phyloP scores from a whole-genome alignment of 2,888 invertebrate species.

The Drosophila vallismaia region DNA sequence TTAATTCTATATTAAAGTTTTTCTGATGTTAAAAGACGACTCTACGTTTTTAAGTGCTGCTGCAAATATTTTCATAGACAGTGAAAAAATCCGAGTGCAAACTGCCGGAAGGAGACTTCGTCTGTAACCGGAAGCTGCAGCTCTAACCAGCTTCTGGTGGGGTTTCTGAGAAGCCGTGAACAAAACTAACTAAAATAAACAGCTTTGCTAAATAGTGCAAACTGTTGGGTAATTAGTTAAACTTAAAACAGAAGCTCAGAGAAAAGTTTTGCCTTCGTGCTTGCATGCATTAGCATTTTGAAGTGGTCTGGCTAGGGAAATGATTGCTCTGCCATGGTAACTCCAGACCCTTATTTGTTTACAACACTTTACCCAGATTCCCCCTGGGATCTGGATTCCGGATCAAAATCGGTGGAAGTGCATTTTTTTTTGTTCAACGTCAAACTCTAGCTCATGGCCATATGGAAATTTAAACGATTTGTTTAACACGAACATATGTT shows the following conservation, averaged over 20 bases:
- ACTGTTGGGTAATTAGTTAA: conserved; percentile 29
- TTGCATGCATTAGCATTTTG: conserved; percentile 4
- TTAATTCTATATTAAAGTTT: neutral
- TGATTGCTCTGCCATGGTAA: neutral
- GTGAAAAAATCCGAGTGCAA: conserved; percentile 8
- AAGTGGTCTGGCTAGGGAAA: conserved; percentile 7
- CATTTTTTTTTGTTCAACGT: conserved; percentile 8
- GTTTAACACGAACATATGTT: conserved; percentile 62
- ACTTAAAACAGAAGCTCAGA: conserved; percentile 10
- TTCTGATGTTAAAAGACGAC: neutral
- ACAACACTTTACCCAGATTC: conserved; percentile 2
- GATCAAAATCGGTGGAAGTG: neutral
- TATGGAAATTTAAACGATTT: conserved; percentile 69
- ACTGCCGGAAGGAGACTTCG: conserved; percentile 20
- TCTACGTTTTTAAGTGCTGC: neutral
- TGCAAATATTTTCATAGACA: conserved; percentile 30
- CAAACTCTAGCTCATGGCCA: conserved; percentile 36
- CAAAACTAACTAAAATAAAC: conserved; percentile 20
- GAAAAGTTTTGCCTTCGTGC: conserved; percentile 27
- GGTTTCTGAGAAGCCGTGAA: conserved; percentile 7
- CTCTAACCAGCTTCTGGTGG: conserved; percentile 8
- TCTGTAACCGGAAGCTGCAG: neutral
- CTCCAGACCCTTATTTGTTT: neutral
- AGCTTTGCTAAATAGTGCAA: conserved; percentile 27
- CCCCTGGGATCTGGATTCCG: neutral